phyloP scores from a whole-genome alignment of 2,888 invertebrate species.

The Bombylius discolor region DNA sequence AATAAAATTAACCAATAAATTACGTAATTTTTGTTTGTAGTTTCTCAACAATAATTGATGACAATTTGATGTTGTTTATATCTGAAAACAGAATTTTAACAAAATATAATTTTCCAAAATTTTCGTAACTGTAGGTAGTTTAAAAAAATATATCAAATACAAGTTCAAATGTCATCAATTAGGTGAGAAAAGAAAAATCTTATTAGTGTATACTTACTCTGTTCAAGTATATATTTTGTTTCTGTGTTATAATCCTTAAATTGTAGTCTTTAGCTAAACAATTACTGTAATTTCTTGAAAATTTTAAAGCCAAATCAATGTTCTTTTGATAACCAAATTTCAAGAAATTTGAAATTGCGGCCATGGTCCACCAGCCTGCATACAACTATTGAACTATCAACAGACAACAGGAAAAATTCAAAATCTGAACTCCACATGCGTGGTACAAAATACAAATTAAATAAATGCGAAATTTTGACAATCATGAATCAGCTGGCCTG shows the following conservation, averaged over 20 bases:
- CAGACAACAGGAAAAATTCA: too few species aligned
- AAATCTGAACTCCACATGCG: not conserved
- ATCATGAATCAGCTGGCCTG: too few species aligned
- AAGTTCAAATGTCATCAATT: not conserved
- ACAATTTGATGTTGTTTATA: not conserved
- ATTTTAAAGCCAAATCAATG: slow-evolving; percentile 2
- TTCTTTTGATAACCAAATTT: slow-evolving; percentile 5
- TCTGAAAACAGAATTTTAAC: not conserved
- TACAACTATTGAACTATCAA: not conserved
- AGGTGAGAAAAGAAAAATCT: not conserved
- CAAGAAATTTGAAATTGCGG: slow-evolving; percentile 5
- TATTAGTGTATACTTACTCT: not conserved
- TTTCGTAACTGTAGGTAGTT: too few species aligned
- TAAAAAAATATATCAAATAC: too few species aligned
- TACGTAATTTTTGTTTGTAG: not conserved
- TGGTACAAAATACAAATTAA: not conserved
- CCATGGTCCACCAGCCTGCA: slow-evolving; percentile 1
- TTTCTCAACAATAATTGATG: not conserved
- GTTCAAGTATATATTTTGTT: not conserved
- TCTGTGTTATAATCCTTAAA: not conserved
- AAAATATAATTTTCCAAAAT: too few species aligned
- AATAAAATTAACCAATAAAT: not conserved
- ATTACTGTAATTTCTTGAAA: not conserved
- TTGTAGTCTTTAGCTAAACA: not conserved
- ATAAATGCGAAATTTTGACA: not conserved